Evolutionary conservation across 2,113 vertebrate species (phyloP).

Genomic region (Corythaeola cristata): DNA sequence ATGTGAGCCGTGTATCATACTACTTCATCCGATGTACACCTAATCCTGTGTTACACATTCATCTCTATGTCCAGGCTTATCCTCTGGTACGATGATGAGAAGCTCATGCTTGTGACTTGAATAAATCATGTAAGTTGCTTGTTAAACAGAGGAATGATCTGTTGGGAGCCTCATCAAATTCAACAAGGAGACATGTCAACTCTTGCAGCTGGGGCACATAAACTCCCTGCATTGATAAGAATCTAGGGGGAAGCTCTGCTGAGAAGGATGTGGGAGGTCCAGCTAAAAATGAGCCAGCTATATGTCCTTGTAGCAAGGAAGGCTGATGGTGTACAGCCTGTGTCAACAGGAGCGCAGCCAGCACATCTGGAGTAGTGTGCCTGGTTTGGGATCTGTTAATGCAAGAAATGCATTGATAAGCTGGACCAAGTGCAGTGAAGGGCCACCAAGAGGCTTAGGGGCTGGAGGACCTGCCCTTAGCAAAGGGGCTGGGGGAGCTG

Average conservation of each 20-base stretch:
- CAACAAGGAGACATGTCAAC: slow-evolving; percentile 7
- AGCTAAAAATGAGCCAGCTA: background rate
- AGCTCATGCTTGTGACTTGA: slow-evolving; percentile 41
- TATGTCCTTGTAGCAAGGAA: background rate
- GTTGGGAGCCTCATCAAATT: background rate
- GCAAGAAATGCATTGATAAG: background rate
- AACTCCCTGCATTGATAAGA: background rate
- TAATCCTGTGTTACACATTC: slow-evolving; percentile 47
- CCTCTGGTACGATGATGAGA: slow-evolving; percentile 36
- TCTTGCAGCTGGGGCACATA: background rate
- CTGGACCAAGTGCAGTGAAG: background rate
- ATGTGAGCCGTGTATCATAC: background rate
- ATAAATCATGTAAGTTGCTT: slow-evolving; percentile 32
- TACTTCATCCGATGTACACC: slow-evolving; percentile 7
- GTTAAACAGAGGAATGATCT: slow-evolving; percentile 31
- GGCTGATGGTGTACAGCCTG: background rate
- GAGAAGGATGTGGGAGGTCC: background rate
- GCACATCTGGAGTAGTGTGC: background rate
- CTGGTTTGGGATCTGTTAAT: background rate
- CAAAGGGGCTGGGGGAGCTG: background rate
- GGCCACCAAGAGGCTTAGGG: background rate
- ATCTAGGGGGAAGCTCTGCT: background rate
- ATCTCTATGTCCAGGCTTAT: slow-evolving; percentile 13
- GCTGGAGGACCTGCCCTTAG: background rate
- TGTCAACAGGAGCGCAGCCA: background rate